Base-by-base conservation (phyloP, 2,797 vertebrate species). In the Psittacula derbiana region DNA sequence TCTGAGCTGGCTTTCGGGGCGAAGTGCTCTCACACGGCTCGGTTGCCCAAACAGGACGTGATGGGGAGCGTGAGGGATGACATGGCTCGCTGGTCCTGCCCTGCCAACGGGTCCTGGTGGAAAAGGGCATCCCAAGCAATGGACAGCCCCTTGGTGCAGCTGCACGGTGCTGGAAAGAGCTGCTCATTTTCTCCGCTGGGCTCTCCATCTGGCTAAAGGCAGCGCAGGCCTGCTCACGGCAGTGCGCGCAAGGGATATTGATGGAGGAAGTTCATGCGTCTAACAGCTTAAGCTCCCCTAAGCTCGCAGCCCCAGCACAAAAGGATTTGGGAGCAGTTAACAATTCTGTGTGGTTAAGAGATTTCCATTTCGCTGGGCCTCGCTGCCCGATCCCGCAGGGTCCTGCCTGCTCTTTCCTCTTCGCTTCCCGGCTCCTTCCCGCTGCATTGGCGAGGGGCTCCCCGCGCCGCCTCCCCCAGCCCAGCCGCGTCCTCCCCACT, bases 281-380 rank as follows among this genome's bases (percentile, higher is more conserved):
- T 97, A 97, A 97, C 97, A 98, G 97, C 97, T 98, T 98, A 97
- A 98, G 97, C 98, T 96, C 96, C 89, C 91, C 97, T 97, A 96
- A 98, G 97, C 97, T 97, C 80, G 44, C 95, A 97, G 93, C 84
- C 87, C 87, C 62, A 80, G 96, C 97, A 97, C 97, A 97, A 97
- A 97, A 97, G 97, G 98, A 97, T 98, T 97, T 98, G 96, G 96
- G 97, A 95, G 97, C 97, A 91, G 96, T 98, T 98, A 97, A 97
- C 97, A 97, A 97, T 98, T 95, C 96, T 75, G 93, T 95, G 97
- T 97, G 97, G 97, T 97, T 97, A 97, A 96, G 96, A 97, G 97
- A 96, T 97, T 97, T 97, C 88, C 91, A 52, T 96, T 95, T 85
- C 1, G 13, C 90, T 21, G 53, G 76, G 88, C 60, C 90, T 57